These are phyloP conservation scores for Diorhabda carinulata DNA, from an alignment of 1,140 invertebrate genomes.

Conservation along the genomic window DNA sequence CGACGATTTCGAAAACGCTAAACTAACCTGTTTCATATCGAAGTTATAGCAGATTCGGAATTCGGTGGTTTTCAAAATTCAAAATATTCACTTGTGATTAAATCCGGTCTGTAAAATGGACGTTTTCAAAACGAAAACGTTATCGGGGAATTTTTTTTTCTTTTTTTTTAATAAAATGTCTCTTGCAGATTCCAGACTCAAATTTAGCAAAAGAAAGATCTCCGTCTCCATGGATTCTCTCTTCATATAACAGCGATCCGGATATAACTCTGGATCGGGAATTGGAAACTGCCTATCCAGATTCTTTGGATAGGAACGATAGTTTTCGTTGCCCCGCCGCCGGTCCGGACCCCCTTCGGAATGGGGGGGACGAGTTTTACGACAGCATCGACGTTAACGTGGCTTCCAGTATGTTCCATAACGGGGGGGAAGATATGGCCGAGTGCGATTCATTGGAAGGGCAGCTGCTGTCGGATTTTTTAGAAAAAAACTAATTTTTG, in stretches of 20 bases:
- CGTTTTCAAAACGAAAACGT: no score
- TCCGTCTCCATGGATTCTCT: slow-evolving; percentile 51
- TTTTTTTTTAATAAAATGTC: no score
- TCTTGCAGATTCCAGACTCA: slow-evolving; percentile 33
- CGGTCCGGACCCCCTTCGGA: background rate
- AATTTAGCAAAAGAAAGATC: slow-evolving; percentile 41
- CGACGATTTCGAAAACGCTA: no score
- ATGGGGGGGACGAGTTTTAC: slow-evolving; percentile 42
- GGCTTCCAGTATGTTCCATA: slow-evolving; percentile 46
- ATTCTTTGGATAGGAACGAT: slow-evolving; percentile 42
- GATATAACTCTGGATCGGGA: background rate
- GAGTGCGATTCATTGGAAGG: slow-evolving; percentile 56
- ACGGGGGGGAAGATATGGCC: slow-evolving; percentile 52
- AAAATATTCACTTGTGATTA: background rate
- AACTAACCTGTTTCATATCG: no score
- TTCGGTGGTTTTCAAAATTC: no score
- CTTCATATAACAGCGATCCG: slow-evolving; percentile 42
- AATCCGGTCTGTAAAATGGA: no score
- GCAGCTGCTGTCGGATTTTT: slow-evolving; percentile 33
- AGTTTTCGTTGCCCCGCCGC: slow-evolving; percentile 48
- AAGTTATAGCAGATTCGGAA: no score
- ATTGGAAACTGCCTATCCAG: slow-evolving; percentile 34
- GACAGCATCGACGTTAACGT: slow-evolving; percentile 56
- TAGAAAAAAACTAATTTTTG: slow-evolving; percentile 28
- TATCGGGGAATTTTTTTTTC: no score